Conservation (phyloP, 1,140 invertebrate genomes). For the Aphelenchoides avenae region DNA sequence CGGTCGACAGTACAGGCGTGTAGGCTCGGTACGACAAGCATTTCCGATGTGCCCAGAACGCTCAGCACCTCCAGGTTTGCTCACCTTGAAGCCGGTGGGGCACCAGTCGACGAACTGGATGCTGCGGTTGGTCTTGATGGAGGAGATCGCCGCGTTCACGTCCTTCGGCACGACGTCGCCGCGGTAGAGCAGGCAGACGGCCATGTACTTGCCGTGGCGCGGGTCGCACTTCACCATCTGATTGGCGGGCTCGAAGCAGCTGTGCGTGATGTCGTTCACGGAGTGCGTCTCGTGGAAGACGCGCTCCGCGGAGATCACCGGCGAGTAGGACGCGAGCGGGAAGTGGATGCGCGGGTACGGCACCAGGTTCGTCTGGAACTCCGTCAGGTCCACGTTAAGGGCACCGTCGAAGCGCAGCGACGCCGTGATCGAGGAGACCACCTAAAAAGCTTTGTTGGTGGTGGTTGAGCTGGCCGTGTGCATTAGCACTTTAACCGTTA, state of each 20-base stretch:
- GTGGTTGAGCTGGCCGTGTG: too few species aligned
- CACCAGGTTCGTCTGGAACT: constrained; percentile 70
- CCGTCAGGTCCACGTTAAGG: constrained; percentile 78
- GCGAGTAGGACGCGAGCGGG: constrained; percentile 58
- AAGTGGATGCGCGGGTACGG: constrained; percentile 70
- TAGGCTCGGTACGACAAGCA: too few species aligned
- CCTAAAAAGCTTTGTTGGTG: constrained; percentile 66
- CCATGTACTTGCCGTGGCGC: constrained; percentile 44
- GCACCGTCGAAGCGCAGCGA: constrained; percentile 80
- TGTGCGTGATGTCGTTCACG: constrained; percentile 53
- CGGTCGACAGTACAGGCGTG: too few species aligned
- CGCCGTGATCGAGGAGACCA: constrained; percentile 78
- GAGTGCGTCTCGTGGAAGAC: constrained; percentile 67
- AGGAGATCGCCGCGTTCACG: constrained; percentile 75
- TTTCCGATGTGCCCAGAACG: too few species aligned
- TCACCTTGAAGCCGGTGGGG: constrained; percentile 75
- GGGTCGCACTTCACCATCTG: constrained; percentile 58
- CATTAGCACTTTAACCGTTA: too few species aligned
- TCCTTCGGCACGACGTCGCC: constrained; percentile 59
- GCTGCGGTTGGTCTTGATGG: constrained; percentile 55
- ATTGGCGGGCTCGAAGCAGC: constrained; percentile 49
- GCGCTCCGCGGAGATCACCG: constrained; percentile 75
- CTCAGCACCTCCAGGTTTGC: too few species aligned
- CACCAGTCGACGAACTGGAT: constrained; percentile 74
- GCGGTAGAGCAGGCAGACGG: constrained; percentile 50